Evolutionary conservation across 2,888 invertebrate genomes (phyloP), one percentile per base, ranked within the genome.

Genomic region (Drosophila macrospina): DNA sequence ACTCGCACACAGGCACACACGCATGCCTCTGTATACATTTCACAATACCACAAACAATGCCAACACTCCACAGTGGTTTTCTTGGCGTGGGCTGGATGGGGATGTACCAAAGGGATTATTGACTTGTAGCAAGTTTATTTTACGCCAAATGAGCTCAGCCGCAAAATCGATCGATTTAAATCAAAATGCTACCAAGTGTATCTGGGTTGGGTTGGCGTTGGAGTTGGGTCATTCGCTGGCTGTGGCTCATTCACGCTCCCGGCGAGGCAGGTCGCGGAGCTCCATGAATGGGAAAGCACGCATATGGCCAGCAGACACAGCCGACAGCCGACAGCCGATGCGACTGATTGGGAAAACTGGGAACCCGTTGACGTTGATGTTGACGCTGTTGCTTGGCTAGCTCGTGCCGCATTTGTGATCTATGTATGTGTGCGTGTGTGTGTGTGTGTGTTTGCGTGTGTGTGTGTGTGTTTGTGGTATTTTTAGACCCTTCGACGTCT

Each of bases 161-260:
- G 72, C 86, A 89, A 78, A 87, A 89, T 88, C 75, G 78, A 86
- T 89, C 88, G 85, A 80, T 86, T 89, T 86, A 83, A 86, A 86
- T 82, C 83, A 88, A 82, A 86, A 74, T 75, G 74, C 67, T 61
- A 71, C 66, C 64, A 70, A 65, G 74, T 77, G 68, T 59, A 68
- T 74, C 55, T 62, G 37, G 32, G 52, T 34, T 52, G 30, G 42
- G 37, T 52, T n/a, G 42, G 37, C 11, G 57, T 57, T 62, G 70
- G 71, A 30, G 56, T 28, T 36, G 45, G 55, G 45, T 44, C 55
- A 34, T 42, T 57, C 30, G 28, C 57, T 39, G 37, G 13, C 57
- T 48, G 52, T 20, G 52, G 52, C 52, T 30, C 52, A 54, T 41
- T 54, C 39, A 54, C 30, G 20, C 42, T 44, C 13, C 30, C 28